Percentiles rank a stretch among this genome's conserved stretches.
Evolutionary conservation across 2,797 vertebrate genomes (phyloP).

Genomic region (Pipistrellus nathusii): DNA sequence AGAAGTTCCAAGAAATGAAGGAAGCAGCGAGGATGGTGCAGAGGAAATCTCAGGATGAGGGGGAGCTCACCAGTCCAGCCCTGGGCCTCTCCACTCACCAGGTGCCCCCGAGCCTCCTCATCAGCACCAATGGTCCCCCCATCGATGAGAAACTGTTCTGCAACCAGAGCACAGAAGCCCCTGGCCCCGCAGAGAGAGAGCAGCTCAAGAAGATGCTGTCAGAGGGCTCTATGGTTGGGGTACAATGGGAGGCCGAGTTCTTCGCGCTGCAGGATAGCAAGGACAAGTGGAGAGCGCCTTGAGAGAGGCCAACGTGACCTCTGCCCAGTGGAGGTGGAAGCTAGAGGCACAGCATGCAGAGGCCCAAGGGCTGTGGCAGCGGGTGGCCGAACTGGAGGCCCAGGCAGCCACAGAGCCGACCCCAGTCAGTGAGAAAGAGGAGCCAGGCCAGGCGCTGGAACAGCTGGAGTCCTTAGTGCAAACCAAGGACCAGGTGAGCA

Average conservation of each 20-base stretch:
- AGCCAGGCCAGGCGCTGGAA: constrained; percentile 90
- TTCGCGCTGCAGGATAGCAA: constrained; percentile 97
- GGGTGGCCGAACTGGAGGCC: constrained; percentile 95
- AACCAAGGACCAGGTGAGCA: constrained; percentile 94
- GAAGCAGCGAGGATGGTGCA: constrained; percentile 95
- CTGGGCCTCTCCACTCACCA: constrained; percentile 94
- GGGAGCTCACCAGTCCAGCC: constrained; percentile 94
- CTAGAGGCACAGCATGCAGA: constrained; percentile 94
- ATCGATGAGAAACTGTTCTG: constrained; percentile 96
- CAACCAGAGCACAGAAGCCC: constrained; percentile 97
- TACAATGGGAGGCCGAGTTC: constrained; percentile 93
- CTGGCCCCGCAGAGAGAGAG: constrained; percentile 94
- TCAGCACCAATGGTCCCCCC: constrained; percentile 93
- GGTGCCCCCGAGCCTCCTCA: constrained; percentile 89
- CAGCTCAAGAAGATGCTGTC: constrained; percentile 98
- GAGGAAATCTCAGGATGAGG: constrained; percentile 97
- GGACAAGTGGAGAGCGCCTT: constrained; percentile 93
- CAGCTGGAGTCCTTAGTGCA: constrained; percentile 94
- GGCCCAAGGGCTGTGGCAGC: constrained; percentile 92
- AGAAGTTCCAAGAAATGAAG: constrained; percentile 97
- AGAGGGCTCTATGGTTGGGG: constrained; percentile 85
- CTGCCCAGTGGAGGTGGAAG: constrained; percentile 96
- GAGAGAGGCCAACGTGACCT: constrained; percentile 94
- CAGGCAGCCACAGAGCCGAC: constrained; percentile 88
- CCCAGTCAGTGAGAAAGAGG: constrained; percentile 87